Percentiles rank a stretch among this genome's conserved stretches.
Conservation (phyloP, 2,113 vertebrate genomes). For the Nansenia antarctica region DNA sequence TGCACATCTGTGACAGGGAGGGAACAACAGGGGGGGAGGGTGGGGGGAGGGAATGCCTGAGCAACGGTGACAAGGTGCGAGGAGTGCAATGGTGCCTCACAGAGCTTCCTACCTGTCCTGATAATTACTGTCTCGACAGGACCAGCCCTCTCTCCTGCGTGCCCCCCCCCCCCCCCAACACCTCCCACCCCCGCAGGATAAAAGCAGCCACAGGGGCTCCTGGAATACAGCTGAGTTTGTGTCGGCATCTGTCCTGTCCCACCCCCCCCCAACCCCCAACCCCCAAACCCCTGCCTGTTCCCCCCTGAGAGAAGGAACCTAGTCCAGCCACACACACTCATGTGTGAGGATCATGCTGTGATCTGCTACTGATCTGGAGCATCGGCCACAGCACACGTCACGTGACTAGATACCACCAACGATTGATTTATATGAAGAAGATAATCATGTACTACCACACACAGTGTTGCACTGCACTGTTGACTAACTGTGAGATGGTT, state of each 20-base stretch:
- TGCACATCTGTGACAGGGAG: slow-evolving; percentile 18
- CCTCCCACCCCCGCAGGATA: slow-evolving; percentile 20
- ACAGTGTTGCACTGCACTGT: background rate
- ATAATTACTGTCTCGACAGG: slow-evolving; percentile 55
- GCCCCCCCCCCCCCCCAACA: background rate
- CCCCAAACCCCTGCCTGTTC: background rate
- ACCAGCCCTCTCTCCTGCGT: background rate
- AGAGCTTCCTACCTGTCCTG: slow-evolving; percentile 43
- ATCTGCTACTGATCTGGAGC: background rate
- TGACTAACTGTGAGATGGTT: background rate
- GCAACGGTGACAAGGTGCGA: slow-evolving; percentile 43
- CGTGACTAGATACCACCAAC: background rate
- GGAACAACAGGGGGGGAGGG: slow-evolving; percentile 21
- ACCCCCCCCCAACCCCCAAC: background rate
- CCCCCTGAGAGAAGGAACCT: slow-evolving; percentile 17
- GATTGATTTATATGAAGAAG: background rate
- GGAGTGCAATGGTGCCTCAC: slow-evolving; percentile 32
- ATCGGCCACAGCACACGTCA: background rate
- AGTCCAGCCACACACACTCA: slow-evolving; percentile 8
- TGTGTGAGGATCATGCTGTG: background rate
- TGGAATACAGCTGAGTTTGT: slow-evolving; percentile 24
- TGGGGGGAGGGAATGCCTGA: slow-evolving; percentile 28
- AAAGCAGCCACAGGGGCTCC: slow-evolving; percentile 31
- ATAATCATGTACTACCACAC: background rate
- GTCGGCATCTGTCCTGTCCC: slow-evolving; percentile 28